These are phyloP conservation scores for Coreius guichenoti DNA, from an alignment of 2,797 vertebrate genomes.

Conservation along the genomic window DNA sequence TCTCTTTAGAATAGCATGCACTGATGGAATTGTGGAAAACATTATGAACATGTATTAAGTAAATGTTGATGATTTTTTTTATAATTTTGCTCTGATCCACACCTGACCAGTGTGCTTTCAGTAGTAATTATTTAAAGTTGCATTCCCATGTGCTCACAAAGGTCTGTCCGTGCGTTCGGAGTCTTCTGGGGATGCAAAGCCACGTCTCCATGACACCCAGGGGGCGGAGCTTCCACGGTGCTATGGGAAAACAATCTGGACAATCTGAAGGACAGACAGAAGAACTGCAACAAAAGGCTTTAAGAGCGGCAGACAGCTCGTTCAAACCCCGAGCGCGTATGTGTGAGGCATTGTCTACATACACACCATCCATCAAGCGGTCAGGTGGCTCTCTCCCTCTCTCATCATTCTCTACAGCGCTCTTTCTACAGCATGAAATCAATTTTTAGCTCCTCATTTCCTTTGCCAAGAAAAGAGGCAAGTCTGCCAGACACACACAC, in stretches of 20 bases:
- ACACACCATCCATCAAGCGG: slow-evolving; percentile 78
- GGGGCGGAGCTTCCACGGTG: slow-evolving; percentile 37
- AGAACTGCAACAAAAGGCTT: slow-evolving; percentile 53
- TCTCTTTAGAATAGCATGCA: neutral
- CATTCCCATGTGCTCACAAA: slow-evolving; percentile 14
- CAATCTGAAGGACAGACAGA: slow-evolving; percentile 54
- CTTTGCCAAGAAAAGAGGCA: slow-evolving; percentile 51
- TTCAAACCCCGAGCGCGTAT: slow-evolving; percentile 44
- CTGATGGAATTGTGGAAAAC: neutral
- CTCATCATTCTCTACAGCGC: slow-evolving; percentile 47
- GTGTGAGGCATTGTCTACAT: slow-evolving; percentile 45
- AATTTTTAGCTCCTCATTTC: slow-evolving; percentile 56
- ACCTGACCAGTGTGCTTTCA: neutral
- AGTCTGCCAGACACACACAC: slow-evolving; percentile 42
- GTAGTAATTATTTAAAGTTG: neutral
- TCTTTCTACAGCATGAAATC: slow-evolving; percentile 59
- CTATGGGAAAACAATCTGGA: slow-evolving; percentile 53
- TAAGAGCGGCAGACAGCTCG: slow-evolving; percentile 50
- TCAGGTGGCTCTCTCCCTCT: slow-evolving; percentile 75
- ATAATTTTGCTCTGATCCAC: neutral
- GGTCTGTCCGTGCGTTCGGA: slow-evolving; percentile 26
- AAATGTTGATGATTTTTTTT: neutral
- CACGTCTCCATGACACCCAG: slow-evolving; percentile 36
- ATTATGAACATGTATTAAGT: neutral
- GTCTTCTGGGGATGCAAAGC: slow-evolving; percentile 31